These are phyloP conservation scores for Chalcis sispes DNA, from an alignment of 2,888 invertebrate species.

Conservation along the genomic window DNA sequence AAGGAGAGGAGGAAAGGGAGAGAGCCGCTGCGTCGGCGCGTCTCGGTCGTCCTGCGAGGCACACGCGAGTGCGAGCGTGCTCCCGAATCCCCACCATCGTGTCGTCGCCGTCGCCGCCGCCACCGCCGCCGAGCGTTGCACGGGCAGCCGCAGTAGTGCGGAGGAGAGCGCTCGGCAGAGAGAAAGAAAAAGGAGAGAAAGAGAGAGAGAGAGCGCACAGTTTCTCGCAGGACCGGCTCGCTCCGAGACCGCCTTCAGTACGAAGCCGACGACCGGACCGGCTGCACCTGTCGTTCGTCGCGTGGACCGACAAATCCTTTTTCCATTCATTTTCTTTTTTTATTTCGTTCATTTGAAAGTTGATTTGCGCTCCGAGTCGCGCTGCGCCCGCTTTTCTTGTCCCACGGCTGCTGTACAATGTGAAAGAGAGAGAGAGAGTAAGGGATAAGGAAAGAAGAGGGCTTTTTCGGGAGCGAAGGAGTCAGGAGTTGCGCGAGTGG, in stretches of 20 bases:
- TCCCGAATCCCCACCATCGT: slow-evolving; percentile 4
- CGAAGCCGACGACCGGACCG: slow-evolving; percentile 72
- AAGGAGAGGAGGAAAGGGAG: not conserved
- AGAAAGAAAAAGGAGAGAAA: slow-evolving; percentile 32
- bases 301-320: not conserved
- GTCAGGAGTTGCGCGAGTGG: not conserved
- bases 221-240: slow-evolving; percentile 67
- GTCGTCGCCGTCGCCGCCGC: slow-evolving; percentile 14
- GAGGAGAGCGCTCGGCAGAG: too few relatives aligned
- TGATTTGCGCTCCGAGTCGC: too few relatives aligned
- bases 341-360: too few relatives aligned
- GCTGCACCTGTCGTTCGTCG: slow-evolving; percentile 59
- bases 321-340: not conserved
- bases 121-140: not conserved
- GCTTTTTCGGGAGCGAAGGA: not conserved
- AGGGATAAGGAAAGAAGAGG: not conserved
- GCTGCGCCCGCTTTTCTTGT: too few relatives aligned
- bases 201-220: slow-evolving; percentile 59
- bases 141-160: slow-evolving; percentile 24
- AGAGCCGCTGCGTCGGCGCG: not conserved
- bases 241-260: slow-evolving; percentile 67
- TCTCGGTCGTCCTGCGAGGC: too few relatives aligned
- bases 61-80: slow-evolving; percentile 27
- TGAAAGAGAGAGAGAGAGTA: not conserved
- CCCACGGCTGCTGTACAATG: too few relatives aligned